Conservation (phyloP, 2,888 invertebrate genomes). For the Erebia epiphron region DNA sequence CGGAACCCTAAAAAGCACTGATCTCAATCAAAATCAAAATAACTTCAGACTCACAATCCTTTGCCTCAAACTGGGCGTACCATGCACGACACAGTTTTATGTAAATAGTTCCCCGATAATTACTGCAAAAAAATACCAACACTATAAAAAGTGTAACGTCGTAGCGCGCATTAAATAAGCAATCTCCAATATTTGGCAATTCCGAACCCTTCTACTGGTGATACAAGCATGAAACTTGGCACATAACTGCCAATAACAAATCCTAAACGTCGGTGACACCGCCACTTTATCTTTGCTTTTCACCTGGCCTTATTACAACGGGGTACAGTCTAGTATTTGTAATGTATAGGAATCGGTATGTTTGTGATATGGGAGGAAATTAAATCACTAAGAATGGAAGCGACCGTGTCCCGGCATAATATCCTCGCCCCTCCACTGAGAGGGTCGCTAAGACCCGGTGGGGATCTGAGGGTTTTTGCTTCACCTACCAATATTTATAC, state of each 20-base stretch:
- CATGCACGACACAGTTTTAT: too few relatives aligned
- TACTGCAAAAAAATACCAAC: background rate
- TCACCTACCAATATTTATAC: constrained; percentile 30
- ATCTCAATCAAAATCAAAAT: too few relatives aligned
- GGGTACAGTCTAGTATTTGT: constrained; percentile 16
- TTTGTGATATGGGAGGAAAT: constrained; percentile 44
- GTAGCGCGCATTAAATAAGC: constrained; percentile 35
- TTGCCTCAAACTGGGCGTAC: too few relatives aligned
- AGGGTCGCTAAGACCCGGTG: constrained; percentile 39
- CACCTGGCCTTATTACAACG: background rate
- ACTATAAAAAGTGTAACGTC: constrained; percentile 31
- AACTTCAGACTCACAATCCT: too few relatives aligned
- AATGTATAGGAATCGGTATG: background rate
- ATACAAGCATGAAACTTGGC: constrained; percentile 41
- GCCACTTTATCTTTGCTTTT: constrained; percentile 1
- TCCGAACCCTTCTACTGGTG: constrained; percentile 36
- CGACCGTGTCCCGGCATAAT: constrained; percentile 47
- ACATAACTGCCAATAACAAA: constrained; percentile 44
- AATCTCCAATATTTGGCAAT: constrained; percentile 36
- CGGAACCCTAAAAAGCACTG: too few relatives aligned
- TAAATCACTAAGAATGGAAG: constrained; percentile 48
- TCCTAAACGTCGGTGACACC: constrained; percentile 36
- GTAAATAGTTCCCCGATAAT: too few relatives aligned
- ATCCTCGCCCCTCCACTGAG: constrained; percentile 35
- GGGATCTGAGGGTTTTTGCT: constrained; percentile 40